Conservation (phyloP, 1,140 invertebrate genomes). For the Drosophila yakuba region DNA sequence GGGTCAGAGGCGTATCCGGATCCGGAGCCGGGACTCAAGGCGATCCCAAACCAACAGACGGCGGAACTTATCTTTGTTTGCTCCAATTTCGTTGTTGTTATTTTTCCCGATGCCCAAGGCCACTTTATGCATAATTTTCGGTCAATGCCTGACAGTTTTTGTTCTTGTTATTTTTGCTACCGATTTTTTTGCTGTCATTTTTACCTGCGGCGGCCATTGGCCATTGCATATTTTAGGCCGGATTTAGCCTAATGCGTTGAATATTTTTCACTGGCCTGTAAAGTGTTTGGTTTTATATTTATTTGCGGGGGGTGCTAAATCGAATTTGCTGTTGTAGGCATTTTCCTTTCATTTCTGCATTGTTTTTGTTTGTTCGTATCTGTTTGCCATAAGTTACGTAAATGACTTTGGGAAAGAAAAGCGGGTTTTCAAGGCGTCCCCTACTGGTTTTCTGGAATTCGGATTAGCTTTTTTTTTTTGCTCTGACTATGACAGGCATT, state of each 20-base stretch:
- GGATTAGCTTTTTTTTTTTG: slow-evolving; percentile 21
- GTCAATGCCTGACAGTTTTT: slow-evolving; percentile 45
- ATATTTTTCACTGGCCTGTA: slow-evolving; percentile 62
- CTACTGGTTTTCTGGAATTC: slow-evolving; percentile 17
- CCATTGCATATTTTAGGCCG: slow-evolving; percentile 74
- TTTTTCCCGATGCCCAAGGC: slow-evolving; percentile 33
- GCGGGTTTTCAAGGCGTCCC: slow-evolving; percentile 17
- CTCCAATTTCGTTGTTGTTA: slow-evolving; percentile 32
- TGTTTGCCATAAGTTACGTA: slow-evolving; percentile 55
- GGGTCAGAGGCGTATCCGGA: not conserved
- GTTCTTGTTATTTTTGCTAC: slow-evolving; percentile 21
- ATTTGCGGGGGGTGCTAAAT: slow-evolving; percentile 53
- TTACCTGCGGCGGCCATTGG: slow-evolving; percentile 68
- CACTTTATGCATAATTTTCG: slow-evolving; percentile 80
- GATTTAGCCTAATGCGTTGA: slow-evolving; percentile 81
- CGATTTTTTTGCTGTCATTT: slow-evolving; percentile 42
- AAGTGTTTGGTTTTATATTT: slow-evolving; percentile 64
- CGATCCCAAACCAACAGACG: slow-evolving; percentile 25
- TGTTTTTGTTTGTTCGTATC: slow-evolving; percentile 59
- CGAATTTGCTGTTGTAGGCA: slow-evolving; percentile 56
- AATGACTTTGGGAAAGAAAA: slow-evolving; percentile 46
- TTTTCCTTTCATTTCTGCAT: slow-evolving; percentile 32
- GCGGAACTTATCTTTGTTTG: slow-evolving; percentile 77
- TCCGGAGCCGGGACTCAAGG: slow-evolving; percentile 11
- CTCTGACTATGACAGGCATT: not conserved